A percentile compares a stretch with the other conserved stretches of the same genome.
phyloP scores from a whole-genome alignment of 2,113 vertebrate species.

The Cryptotis parvus region DNA sequence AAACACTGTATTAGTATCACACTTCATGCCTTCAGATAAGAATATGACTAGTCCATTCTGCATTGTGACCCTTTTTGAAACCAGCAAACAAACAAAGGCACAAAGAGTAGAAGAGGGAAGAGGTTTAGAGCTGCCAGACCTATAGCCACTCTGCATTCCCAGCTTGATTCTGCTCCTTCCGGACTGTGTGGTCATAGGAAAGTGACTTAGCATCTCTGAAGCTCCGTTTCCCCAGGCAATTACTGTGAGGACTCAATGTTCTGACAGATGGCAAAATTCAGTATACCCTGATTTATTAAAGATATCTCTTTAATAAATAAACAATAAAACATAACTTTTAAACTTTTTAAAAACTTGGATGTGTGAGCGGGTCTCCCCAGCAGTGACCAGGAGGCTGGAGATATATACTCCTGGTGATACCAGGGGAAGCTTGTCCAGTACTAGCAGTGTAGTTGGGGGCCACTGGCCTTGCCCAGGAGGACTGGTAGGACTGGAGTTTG shows the following conservation, averaged over 20 bases:
- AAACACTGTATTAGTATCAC: not conserved
- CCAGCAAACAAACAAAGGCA: conserved; percentile 4
- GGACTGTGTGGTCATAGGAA: not conserved
- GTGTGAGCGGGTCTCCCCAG: too few species aligned
- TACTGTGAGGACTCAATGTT: not conserved
- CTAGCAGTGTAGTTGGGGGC: too few species aligned
- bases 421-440: too few species aligned
- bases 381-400: too few species aligned
- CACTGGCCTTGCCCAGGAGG: too few species aligned
- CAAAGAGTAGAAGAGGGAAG: not conserved
- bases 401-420: too few species aligned
- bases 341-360: not conserved
- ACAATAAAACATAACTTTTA: conserved; percentile 16
- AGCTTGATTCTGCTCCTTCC: not conserved
- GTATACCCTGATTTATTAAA: not conserved
- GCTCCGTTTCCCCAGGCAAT: conserved; percentile 27
- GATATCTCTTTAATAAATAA: not conserved
- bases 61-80: not conserved
- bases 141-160: not conserved
- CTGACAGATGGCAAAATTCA: not conserved
- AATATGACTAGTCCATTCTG: not conserved
- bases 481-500: too few species aligned
- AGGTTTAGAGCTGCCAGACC: not conserved
- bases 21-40: not conserved
- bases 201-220: conserved; percentile 26